Percentiles rank a stretch among this genome's conserved stretches.
Conservation (phyloP, 2,888 invertebrate genomes). For the Diadromus collaris region DNA sequence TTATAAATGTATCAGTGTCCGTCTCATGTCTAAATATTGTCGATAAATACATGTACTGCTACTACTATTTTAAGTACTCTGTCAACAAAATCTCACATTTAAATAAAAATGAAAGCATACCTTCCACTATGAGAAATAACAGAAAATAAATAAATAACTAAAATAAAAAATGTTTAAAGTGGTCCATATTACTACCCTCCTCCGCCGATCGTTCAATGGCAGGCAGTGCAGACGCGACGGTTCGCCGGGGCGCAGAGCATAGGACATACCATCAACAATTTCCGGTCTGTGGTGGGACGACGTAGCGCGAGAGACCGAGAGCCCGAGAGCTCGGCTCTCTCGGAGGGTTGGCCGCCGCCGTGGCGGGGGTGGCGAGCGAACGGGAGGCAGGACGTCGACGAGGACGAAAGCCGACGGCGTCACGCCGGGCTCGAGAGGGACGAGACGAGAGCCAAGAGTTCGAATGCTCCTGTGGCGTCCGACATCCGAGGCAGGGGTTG, state of each 20-base stretch:
- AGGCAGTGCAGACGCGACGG: not conserved
- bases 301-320: slow-evolving; percentile 42
- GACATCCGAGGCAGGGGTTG: slow-evolving; percentile 53
- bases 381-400: slow-evolving; percentile 55
- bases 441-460: slow-evolving; percentile 25
- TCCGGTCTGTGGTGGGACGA: slow-evolving; percentile 63
- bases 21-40: too few relatives aligned
- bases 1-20: too few relatives aligned
- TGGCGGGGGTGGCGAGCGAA: slow-evolving; percentile 16
- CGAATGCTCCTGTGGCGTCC: slow-evolving; percentile 47
- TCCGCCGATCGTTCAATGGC: too few relatives aligned
- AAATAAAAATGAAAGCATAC: too few relatives aligned
- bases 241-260: slow-evolving; percentile 42
- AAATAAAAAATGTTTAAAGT: too few relatives aligned
- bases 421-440: not conserved
- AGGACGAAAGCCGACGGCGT: slow-evolving; percentile 10
- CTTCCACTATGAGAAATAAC: too few relatives aligned
- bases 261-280: slow-evolving; percentile 76
- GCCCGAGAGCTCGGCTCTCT: slow-evolving; percentile 16
- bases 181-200: too few relatives aligned
- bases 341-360: slow-evolving; percentile 26
- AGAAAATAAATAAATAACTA: too few relatives aligned
- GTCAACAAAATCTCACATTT: too few relatives aligned
- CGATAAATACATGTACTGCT: too few relatives aligned
- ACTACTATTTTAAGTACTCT: too few relatives aligned